Percentiles rank a stretch among this genome's conserved stretches.
phyloP scores from a whole-genome alignment of 2,888 invertebrate genomes.

The Cacoxenus indagator region DNA sequence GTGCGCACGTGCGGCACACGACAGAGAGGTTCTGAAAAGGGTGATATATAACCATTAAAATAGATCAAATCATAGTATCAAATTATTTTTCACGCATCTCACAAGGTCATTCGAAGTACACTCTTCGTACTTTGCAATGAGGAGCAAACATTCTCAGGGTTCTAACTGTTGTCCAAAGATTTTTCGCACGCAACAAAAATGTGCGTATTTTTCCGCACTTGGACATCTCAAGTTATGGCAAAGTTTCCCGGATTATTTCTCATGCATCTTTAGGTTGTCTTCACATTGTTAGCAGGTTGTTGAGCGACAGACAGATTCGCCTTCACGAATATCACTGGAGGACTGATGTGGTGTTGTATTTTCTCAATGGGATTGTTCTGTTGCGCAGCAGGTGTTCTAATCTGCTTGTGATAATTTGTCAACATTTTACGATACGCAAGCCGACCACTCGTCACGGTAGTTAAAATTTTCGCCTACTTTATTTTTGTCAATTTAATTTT shows the following conservation, averaged over 20 bases:
- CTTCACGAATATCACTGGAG: no score
- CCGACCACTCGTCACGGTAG: slow-evolving; percentile 7
- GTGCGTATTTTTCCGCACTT: not conserved
- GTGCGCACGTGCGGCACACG: not conserved
- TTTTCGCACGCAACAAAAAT: not conserved
- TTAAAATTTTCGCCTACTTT: slow-evolving; percentile 9
- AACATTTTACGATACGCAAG: not conserved
- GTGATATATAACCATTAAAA: not conserved
- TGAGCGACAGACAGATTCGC: no score
- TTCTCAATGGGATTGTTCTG: not conserved
- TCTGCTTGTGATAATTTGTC: not conserved
- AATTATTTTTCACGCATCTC: slow-evolving; percentile 15
- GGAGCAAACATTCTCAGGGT: not conserved
- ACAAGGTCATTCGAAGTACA: slow-evolving; percentile 2
- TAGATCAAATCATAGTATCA: not conserved
- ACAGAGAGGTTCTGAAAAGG: not conserved
- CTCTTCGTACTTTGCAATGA: no score
- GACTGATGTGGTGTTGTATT: not conserved
- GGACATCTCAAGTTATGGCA: not conserved
- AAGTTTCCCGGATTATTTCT: slow-evolving; percentile 4
- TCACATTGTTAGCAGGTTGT: no score
- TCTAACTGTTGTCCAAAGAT: not conserved
- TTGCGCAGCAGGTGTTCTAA: slow-evolving; percentile 10
- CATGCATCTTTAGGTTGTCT: slow-evolving; percentile 3
- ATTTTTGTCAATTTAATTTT: not conserved